Conservation (phyloP, 2,797 vertebrate genomes). For the Buphagus erythrorhynchus region DNA sequence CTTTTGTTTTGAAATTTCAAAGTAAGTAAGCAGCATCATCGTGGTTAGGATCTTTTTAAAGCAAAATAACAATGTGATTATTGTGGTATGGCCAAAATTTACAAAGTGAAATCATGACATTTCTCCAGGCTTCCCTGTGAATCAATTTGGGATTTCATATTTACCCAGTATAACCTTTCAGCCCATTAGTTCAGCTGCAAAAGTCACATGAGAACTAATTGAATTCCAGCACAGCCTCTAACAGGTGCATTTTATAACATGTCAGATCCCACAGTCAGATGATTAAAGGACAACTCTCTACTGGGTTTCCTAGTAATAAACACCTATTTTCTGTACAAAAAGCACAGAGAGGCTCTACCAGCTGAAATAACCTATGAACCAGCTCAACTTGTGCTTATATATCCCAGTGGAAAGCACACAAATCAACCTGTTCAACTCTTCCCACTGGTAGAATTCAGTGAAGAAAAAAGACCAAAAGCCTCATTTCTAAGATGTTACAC, state of each 20-base stretch:
- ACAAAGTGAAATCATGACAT: constrained; percentile 36
- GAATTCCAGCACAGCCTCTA: constrained; percentile 53
- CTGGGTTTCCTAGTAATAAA: constrained; percentile 56
- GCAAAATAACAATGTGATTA: not conserved
- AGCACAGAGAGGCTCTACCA: not conserved
- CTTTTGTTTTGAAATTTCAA: not conserved
- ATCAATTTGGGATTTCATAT: constrained; percentile 28
- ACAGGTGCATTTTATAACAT: constrained; percentile 68
- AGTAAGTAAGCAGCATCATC: not conserved
- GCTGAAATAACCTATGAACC: constrained; percentile 26
- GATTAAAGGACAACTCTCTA: constrained; percentile 47
- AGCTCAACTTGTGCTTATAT: not conserved
- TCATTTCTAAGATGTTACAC: not conserved
- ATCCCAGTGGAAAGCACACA: not conserved
- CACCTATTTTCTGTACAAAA: constrained; percentile 28
- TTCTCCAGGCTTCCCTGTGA: constrained; percentile 8
- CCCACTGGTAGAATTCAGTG: not conserved
- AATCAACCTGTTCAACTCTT: not conserved
- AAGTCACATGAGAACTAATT: constrained; percentile 51
- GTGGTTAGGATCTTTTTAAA: not conserved
- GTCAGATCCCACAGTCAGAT: constrained; percentile 48
- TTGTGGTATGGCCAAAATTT: not conserved
- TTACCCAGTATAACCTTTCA: constrained; percentile 62
- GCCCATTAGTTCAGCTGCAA: constrained; percentile 61
- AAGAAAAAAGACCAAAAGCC: not conserved